Evolutionary conservation across 37 sponge, comb jelly and placozoan species (phyloP).

Genomic region (Petrosia ficiformis): DNA sequence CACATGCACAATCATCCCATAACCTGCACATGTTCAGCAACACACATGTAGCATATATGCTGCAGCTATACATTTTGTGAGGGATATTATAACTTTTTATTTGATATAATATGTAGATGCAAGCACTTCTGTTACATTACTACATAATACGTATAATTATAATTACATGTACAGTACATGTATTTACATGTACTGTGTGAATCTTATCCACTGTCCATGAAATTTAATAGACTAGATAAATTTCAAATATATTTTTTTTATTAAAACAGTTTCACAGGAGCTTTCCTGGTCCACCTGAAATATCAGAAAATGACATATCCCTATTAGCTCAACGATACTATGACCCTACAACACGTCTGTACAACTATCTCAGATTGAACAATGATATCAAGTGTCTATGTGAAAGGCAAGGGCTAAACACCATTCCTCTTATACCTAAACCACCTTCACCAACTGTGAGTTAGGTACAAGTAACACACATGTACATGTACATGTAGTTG

Average conservation of each 20-base stretch:
- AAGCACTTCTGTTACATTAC: too few relatives aligned
- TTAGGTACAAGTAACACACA: background rate
- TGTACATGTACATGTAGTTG: background rate
- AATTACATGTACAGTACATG: too few relatives aligned
- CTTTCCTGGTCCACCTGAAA: constrained; percentile 75
- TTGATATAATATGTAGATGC: too few relatives aligned
- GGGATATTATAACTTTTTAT: too few relatives aligned
- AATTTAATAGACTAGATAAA: too few relatives aligned
- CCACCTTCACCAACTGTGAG: constrained; percentile 2
- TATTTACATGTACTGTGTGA: too few relatives aligned
- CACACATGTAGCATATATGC: too few relatives aligned
- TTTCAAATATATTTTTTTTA: background rate
- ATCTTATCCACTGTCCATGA: too few relatives aligned
- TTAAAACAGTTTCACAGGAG: constrained; percentile 67
- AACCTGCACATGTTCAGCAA: too few relatives aligned
- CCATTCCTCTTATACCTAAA: background rate
- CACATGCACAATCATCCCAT: too few relatives aligned
- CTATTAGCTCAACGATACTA: constrained; percentile 47
- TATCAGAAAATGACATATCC: constrained; percentile 44
- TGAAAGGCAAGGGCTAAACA: constrained; percentile 11
- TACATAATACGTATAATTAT: too few relatives aligned
- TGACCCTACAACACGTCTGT: constrained; percentile 53
- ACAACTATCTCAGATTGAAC: constrained; percentile 75
- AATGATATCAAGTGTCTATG: constrained; percentile 36
- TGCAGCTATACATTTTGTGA: too few relatives aligned